phyloP scores from a whole-genome alignment of 2,888 invertebrate genomes.

The Rhogogaster chlorosoma region DNA sequence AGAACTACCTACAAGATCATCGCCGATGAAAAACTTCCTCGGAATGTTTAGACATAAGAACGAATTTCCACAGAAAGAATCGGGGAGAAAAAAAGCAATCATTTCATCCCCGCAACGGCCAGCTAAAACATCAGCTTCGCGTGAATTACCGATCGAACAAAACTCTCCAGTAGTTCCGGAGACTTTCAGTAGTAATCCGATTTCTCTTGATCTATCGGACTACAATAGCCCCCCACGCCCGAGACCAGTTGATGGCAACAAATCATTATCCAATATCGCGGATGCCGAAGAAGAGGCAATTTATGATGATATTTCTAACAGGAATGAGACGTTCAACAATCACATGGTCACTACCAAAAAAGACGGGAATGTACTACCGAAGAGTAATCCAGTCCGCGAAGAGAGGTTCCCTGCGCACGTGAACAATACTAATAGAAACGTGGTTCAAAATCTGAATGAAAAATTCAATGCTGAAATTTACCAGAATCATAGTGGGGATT shows the following conservation, averaged over 20 bases:
- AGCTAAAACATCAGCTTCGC: not conserved
- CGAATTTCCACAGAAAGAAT: slow-evolving; percentile 63
- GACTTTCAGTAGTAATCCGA: not conserved
- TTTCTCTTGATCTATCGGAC: slow-evolving; percentile 57
- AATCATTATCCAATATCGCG: slow-evolving; percentile 22
- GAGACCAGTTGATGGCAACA: slow-evolving; percentile 64
- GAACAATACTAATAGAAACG: not conserved
- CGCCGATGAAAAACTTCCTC: slow-evolving; percentile 18
- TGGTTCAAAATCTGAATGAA: not conserved
- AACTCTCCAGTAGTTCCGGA: not conserved
- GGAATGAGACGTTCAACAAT: not conserved
- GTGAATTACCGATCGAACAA: not conserved
- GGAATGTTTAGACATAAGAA: not conserved
- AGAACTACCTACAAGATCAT: slow-evolving; percentile 2
- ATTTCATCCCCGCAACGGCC: slow-evolving; percentile 18
- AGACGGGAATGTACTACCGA: not conserved
- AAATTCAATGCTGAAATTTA: slow-evolving; percentile 7
- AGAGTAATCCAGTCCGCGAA: not conserved
- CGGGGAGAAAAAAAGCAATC: slow-evolving; percentile 40
- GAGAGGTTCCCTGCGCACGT: not conserved
- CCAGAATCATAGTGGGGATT: not conserved
- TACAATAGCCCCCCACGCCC: slow-evolving; percentile 72
- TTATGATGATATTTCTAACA: slow-evolving; percentile 71
- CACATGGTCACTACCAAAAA: not conserved
- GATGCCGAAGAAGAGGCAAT: slow-evolving; percentile 59